Evolutionary conservation across 2,113 vertebrate genomes (phyloP).

Genomic region (Brachypteracias leptosomus): DNA sequence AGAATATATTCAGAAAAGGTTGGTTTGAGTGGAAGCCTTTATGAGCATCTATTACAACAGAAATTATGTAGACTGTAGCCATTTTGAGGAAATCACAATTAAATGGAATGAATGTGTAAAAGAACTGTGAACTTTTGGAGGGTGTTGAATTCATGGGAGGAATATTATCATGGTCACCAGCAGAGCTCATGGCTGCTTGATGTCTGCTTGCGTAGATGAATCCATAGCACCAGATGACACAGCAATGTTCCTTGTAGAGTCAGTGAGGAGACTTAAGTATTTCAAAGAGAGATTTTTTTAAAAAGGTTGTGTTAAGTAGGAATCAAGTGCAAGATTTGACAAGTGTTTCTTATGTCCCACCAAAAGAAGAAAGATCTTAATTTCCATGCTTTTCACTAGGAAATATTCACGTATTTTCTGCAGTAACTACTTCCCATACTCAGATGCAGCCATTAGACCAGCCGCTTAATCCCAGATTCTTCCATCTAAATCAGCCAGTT

Average conservation of each 20-base stretch:
- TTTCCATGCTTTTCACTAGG: background rate
- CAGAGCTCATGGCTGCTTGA: background rate
- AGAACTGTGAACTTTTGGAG: background rate
- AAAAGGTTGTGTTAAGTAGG: background rate
- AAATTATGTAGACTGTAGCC: background rate
- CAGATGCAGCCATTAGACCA: background rate
- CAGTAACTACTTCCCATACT: background rate
- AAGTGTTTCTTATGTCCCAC: background rate
- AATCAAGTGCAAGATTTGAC: background rate
- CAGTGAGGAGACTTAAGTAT: rapidly evolving
- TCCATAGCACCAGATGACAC: rapidly evolving
- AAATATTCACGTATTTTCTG: background rate
- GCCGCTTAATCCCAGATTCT: background rate
- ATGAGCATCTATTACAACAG: background rate
- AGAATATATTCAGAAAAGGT: background rate
- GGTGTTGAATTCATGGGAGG: background rate
- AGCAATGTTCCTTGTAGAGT: rapidly evolving
- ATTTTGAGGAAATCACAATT: background rate
- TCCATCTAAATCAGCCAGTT: background rate
- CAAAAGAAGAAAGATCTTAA: background rate
- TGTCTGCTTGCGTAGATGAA: background rate
- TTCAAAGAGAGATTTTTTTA: background rate
- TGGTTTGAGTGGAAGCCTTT: background rate
- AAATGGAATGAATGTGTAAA: background rate
- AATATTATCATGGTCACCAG: background rate